Conservation (phyloP, 2,113 vertebrate species). For the Melierax canorus region DNA sequence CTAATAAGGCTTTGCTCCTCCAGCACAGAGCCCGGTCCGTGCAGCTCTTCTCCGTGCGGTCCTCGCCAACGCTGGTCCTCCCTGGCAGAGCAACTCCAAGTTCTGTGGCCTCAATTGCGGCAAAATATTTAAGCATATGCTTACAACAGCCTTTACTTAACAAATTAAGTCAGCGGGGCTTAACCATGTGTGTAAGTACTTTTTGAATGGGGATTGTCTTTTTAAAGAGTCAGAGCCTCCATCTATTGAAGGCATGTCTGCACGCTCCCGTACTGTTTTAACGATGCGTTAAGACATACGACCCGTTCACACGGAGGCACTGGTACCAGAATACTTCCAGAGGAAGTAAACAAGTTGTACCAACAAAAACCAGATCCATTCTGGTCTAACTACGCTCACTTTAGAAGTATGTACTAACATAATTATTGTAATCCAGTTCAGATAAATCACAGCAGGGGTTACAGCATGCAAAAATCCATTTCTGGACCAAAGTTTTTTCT, state of each 20-base stretch:
- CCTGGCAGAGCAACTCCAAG: background rate
- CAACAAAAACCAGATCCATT: background rate
- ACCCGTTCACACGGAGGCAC: background rate
- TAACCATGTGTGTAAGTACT: conserved; percentile 35
- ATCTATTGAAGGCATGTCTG: background rate
- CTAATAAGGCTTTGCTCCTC: background rate
- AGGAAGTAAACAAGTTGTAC: background rate
- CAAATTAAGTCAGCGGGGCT: background rate
- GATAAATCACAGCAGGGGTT: background rate
- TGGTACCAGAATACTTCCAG: background rate
- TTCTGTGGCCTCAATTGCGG: background rate
- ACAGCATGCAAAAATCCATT: background rate
- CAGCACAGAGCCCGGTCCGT: rapidly evolving
- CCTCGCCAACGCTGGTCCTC: rapidly evolving
- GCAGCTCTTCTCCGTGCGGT: rapidly evolving
- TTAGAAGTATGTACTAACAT: background rate
- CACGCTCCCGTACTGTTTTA: background rate
- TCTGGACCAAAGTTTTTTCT: background rate
- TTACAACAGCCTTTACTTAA: conserved; percentile 12
- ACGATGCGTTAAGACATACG: background rate
- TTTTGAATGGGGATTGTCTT: conserved; percentile 14
- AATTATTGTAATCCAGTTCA: background rate
- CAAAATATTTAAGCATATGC: conserved; percentile 18
- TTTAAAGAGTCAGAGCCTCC: background rate
- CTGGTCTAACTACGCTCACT: background rate